Conservation (phyloP, 1,140 invertebrate genomes). For the Bombus huntii region DNA sequence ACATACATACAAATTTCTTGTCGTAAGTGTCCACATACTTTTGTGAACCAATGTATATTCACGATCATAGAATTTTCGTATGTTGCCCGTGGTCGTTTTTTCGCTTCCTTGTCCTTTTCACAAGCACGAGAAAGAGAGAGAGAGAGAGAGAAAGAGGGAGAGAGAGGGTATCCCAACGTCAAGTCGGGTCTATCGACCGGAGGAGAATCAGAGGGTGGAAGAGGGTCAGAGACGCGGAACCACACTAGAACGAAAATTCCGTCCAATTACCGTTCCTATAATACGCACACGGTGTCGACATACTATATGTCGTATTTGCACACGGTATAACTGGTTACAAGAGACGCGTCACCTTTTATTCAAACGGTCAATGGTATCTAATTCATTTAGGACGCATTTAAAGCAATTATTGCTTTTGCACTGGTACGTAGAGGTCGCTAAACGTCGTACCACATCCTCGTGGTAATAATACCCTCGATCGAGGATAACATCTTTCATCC, state of each 20-base stretch:
- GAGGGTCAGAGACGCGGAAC: slow-evolving; percentile 58
- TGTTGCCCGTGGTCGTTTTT: not conserved
- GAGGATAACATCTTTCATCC: not conserved
- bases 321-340: not conserved
- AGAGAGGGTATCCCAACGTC: slow-evolving; percentile 29
- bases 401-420: slow-evolving; percentile 41
- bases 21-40: not conserved
- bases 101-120: not conserved
- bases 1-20: not conserved
- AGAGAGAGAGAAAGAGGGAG: not conserved
- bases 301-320: not conserved
- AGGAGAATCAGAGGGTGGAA: slow-evolving; percentile 58
- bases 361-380: slow-evolving; percentile 29
- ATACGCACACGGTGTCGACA: not conserved
- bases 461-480: slow-evolving; percentile 33
- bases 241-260: slow-evolving; percentile 40
- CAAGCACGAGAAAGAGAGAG: not conserved
- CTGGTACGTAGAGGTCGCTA: slow-evolving; percentile 50
- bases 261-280: slow-evolving; percentile 9
- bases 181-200: slow-evolving; percentile 64
- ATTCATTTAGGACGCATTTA: slow-evolving; percentile 43
- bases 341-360: not conserved
- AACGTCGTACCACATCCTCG: slow-evolving; percentile 30
- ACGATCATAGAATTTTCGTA: slow-evolving; percentile 19
- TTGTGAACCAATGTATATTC: not conserved